A percentile compares a stretch with the other conserved stretches of the same genome.
phyloP scores from a whole-genome alignment of 2,113 vertebrate genomes.

The Pithys albifrons region DNA sequence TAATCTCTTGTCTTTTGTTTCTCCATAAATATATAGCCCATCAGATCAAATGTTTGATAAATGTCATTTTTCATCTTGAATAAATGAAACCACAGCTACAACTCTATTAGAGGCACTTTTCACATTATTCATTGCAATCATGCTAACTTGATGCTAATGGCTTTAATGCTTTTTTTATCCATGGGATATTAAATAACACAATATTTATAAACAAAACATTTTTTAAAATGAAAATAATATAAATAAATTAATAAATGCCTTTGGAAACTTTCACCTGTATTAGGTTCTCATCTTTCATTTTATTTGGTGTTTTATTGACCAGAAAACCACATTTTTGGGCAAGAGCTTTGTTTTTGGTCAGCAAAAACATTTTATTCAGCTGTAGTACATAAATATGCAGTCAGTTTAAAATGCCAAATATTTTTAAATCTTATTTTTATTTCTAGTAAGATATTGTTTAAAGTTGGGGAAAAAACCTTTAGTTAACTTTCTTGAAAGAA shows the following conservation, averaged over 20 bases:
- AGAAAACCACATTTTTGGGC: constrained; percentile 22
- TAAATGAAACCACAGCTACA: constrained; percentile 68
- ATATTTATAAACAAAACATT: constrained; percentile 43
- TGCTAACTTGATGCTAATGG: constrained; percentile 47
- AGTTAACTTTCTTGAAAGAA: neutral
- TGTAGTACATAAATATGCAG: neutral
- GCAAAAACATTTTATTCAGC: neutral
- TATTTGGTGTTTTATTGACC: constrained; percentile 49
- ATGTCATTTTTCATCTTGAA: constrained; percentile 71
- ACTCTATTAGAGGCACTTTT: constrained; percentile 52
- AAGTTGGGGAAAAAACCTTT: neutral
- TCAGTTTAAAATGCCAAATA: neutral
- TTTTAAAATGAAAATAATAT: neutral
- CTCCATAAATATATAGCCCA: constrained; percentile 64
- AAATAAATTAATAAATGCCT: neutral
- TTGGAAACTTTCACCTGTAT: neutral
- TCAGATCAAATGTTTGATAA: constrained; percentile 71
- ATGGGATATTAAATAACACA: constrained; percentile 38
- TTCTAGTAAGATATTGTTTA: neutral
- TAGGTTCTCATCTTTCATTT: constrained; percentile 28
- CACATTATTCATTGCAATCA: constrained; percentile 45
- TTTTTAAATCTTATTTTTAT: neutral
- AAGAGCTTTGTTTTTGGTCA: neutral
- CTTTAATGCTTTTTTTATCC: constrained; percentile 30
- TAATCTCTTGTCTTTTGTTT: constrained; percentile 67